Base-by-base conservation (phyloP, 2,888 invertebrate species). In the Leptarthrus brevirostris region DNA sequence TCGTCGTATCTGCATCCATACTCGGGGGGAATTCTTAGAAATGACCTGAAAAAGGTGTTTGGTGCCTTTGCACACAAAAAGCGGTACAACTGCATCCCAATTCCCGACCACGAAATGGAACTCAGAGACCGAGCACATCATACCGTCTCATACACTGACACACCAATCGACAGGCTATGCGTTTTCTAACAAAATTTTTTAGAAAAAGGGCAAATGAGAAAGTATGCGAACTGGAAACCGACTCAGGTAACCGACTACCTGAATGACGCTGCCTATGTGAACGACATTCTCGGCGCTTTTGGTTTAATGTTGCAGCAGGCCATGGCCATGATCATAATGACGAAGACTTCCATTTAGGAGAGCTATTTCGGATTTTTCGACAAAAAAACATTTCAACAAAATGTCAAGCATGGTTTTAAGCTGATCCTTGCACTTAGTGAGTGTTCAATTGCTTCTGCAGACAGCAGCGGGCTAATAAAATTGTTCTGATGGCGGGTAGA, bases 161-260 rank as follows among this genome's bases (percentile, higher is more conserved):
- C 58, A 18, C 2, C 20, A n/a, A 36, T 8, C 40, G n/a, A 12
- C 40, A n/a, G 34, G 49, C 18, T n/a, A 22, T 30, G 30, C 47
- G 47, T 8, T 64, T 64, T 64, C 64, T 64, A 64, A 64, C 64
- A 64, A 64, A 44, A 64, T 24, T 64, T n/a, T 64, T 64, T 64
- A 64, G 64, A 64, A 61, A 30, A 61, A 61, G 61, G 64, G 64
- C 44, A 64, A 64, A 44, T 18, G 4, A 44, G 16, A 10, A 34
- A 44, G 16, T 10, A 22, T 10, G 1, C 22, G 64, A 47, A n/a
- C 22, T 16, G 1, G 40, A 8, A 64, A 16, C 64, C 47, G 6
- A 40, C 22, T 40, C 22, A 22, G 40, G 61, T 61, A 61, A 40
- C 36, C 64, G 36, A 34, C 58, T 58, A 58, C 58, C 58, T 58